Percentiles rank a stretch among this genome's conserved stretches.
phyloP scores from a whole-genome alignment of 2,888 invertebrate genomes.

The Noctuana brunneofusca region DNA sequence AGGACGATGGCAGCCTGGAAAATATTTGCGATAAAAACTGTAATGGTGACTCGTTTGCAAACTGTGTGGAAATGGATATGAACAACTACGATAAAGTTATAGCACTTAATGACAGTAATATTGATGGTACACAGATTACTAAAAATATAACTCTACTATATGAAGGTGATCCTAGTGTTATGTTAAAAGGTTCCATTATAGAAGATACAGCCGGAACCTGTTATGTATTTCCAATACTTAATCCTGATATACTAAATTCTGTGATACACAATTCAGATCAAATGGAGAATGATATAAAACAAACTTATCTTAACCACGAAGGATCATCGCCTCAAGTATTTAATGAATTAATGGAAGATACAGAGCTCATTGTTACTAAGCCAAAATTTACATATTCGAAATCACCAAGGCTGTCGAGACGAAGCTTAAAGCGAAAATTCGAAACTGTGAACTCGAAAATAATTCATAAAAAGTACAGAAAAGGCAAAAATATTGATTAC shows the following conservation, averaged over 20 bases:
- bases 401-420: slow-evolving; percentile 32
- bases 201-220: slow-evolving; percentile 57
- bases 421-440: slow-evolving; percentile 60
- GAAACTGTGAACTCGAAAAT: slow-evolving; percentile 50
- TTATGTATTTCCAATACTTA: slow-evolving; percentile 53
- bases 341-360: slow-evolving; percentile 32
- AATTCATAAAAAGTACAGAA: slow-evolving; percentile 59
- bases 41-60: neutral
- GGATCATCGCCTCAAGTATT: neutral
- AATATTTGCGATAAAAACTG: neutral
- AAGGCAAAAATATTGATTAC: slow-evolving; percentile 69
- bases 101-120: neutral
- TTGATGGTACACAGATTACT: neutral
- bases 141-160: slow-evolving; percentile 46
- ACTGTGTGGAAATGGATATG: neutral
- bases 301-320: neutral
- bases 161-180: slow-evolving; percentile 45
- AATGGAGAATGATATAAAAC: neutral
- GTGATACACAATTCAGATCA: neutral
- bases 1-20: neutral
- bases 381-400: slow-evolving; percentile 61
- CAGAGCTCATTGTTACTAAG: slow-evolving; percentile 48
- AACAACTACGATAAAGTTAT: neutral
- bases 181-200: slow-evolving; percentile 57
- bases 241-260: slow-evolving; percentile 3